Evolutionary conservation across 2,888 invertebrate genomes (phyloP), one percentile per base, ranked within the genome.

Genomic region (Campopleginae sp.): DNA sequence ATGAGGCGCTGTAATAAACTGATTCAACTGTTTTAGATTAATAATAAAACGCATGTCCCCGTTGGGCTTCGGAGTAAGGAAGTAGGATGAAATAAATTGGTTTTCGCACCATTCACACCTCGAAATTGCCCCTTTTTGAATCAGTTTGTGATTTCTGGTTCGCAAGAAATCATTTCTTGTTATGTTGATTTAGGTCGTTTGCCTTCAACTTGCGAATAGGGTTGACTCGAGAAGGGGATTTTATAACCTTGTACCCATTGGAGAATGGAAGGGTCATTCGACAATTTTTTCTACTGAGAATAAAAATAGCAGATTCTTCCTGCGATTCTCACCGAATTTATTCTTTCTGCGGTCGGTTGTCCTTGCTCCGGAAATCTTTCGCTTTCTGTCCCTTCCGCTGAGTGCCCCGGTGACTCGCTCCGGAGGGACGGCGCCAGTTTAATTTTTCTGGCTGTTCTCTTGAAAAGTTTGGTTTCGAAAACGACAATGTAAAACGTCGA

Each of bases 371-470:
- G 72, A 23, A 65, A 71, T 85, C 80, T 80, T 46, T 76, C 82
- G 82, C 23, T 76, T 76, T 85, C 80, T 75, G 76, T 82, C 76
- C 75, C 79, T 85, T 77, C 81, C 78, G 46, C 51, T 81, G 81
- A 85, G 81, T 85, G 63, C 84, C 81, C 68, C 81, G 77, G 74
- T 78, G 66, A 81, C 80, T 78, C 81, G 54, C 66, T 48, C n/a
- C 48, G n/a, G 48, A 48, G 7, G 48, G 19, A n/a, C 48, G 48
- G 6, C 48, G 48, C 48, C 48, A n/a, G 48, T 48, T 48, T 48
- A 48, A 48, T 19, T 48, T 48, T 6, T 48, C 48, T n/a, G n/a
- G 48, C n/a, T 19, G 48, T 10, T 48, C 48, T 48, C 48, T 48
- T n/a, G 48, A 4, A 2, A 48, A 48, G 6, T 48, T 48, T 19